phyloP scores from a whole-genome alignment of 2,113 vertebrate species.

The Rousettus leschenaultii region DNA sequence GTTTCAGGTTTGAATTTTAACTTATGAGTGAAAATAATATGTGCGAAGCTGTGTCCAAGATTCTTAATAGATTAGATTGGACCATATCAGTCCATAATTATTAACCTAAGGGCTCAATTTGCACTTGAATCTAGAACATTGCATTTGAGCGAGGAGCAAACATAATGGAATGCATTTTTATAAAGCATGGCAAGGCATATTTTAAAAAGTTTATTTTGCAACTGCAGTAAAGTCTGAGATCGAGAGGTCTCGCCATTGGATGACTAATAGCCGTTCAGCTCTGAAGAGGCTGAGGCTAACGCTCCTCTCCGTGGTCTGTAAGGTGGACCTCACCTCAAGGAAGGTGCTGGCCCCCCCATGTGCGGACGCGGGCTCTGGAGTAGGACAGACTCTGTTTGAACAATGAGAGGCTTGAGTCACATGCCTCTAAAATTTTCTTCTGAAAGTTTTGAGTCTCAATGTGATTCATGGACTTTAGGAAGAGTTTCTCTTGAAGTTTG shows the following conservation, averaged over 20 bases:
- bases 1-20: conserved; percentile 27
- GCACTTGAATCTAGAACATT: not conserved
- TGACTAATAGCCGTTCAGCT: not conserved
- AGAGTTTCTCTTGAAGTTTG: not conserved
- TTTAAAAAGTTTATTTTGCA: not conserved
- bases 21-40: conserved; percentile 13
- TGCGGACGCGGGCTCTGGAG: not conserved
- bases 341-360: not conserved
- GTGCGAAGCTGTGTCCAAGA: not conserved
- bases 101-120: conserved; percentile 2
- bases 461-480: not conserved
- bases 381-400: not conserved
- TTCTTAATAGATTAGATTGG: not conserved
- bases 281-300: not conserved
- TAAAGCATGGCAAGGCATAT: not conserved
- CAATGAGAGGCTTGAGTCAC: not conserved
- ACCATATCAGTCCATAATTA: not conserved
- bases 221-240: not conserved
- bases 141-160: not conserved
- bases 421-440: not conserved
- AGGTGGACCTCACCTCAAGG: not conserved
- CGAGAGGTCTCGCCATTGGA: not conserved
- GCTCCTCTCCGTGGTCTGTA: not conserved
- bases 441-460: not conserved
- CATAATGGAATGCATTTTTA: not conserved